Evolutionary conservation across 2,888 invertebrate species (phyloP).

Genomic region (Cephus spinipes): DNA sequence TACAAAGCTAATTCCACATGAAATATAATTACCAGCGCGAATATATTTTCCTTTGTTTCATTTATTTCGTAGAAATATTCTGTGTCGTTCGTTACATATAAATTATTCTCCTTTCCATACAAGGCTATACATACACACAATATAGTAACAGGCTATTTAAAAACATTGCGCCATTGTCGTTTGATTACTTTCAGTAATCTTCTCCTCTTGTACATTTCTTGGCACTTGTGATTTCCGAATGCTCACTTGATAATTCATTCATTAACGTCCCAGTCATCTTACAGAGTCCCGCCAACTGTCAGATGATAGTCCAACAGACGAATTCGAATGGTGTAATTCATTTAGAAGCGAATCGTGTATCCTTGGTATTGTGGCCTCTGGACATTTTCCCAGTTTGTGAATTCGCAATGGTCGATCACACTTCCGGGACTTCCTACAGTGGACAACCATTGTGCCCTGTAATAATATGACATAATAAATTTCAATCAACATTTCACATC

Average conservation of each 20-base stretch:
- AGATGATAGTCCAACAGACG: neutral
- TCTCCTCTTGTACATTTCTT: neutral
- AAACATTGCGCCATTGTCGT: neutral
- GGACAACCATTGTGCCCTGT: conserved; percentile 85
- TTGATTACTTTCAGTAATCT: neutral
- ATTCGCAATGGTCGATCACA: conserved; percentile 84
- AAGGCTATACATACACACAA: neutral
- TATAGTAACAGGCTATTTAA: neutral
- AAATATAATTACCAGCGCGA: neutral
- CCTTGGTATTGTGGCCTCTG: conserved; percentile 76
- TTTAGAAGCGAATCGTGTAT: conserved; percentile 86
- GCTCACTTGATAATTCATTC: neutral
- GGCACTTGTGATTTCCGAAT: neutral
- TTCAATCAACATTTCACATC: neutral
- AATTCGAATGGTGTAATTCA: neutral
- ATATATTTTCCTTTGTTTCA: neutral
- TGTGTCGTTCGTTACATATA: neutral
- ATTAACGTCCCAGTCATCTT: neutral
- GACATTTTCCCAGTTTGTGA: conserved; percentile 84
- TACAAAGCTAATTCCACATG: neutral
- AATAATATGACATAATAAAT: conserved; percentile 25
- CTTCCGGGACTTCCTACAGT: conserved; percentile 87
- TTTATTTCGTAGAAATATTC: neutral
- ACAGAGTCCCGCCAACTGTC: neutral
- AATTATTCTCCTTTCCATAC: neutral